Percentiles rank a stretch among this genome's conserved stretches.
These are phyloP conservation scores for Castor canadensis DNA, from an alignment of 2,113 vertebrate genomes.

Conservation along the genomic window DNA sequence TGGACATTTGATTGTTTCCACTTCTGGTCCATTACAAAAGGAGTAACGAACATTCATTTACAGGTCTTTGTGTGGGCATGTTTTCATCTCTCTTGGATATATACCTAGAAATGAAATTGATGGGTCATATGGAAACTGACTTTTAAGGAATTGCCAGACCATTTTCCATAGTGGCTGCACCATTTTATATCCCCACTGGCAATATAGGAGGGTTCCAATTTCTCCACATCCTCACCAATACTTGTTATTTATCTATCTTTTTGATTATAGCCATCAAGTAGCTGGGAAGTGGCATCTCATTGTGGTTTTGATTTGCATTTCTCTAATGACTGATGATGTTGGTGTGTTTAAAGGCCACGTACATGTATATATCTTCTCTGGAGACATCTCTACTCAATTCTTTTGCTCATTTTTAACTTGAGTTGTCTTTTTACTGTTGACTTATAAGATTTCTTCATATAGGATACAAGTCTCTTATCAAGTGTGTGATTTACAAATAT, in stretches of 20 bases:
- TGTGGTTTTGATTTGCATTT: neutral
- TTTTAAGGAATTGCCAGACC: neutral
- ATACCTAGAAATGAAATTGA: neutral
- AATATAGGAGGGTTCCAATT: neutral
- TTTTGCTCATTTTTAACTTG: neutral
- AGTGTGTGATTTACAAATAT: neutral
- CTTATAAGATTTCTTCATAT: neutral
- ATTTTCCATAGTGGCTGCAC: neutral
- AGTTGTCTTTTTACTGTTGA: neutral
- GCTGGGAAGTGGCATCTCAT: neutral
- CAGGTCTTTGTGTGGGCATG: neutral
- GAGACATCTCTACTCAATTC: neutral
- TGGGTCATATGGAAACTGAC: neutral
- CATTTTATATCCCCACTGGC: neutral
- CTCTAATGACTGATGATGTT: neutral
- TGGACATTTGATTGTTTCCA: neutral
- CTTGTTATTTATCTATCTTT: neutral
- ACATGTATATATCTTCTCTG: neutral
- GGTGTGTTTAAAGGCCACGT: neutral
- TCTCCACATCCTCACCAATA: neutral
- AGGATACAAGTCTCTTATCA: neutral
- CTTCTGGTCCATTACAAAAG: neutral
- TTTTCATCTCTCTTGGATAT: conserved; percentile 14
- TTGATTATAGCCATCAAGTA: neutral
- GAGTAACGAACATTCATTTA: neutral